These are phyloP conservation scores for Leucoraja erinaceus DNA, from an alignment of 2,113 vertebrate species.

Conservation along the genomic window DNA sequence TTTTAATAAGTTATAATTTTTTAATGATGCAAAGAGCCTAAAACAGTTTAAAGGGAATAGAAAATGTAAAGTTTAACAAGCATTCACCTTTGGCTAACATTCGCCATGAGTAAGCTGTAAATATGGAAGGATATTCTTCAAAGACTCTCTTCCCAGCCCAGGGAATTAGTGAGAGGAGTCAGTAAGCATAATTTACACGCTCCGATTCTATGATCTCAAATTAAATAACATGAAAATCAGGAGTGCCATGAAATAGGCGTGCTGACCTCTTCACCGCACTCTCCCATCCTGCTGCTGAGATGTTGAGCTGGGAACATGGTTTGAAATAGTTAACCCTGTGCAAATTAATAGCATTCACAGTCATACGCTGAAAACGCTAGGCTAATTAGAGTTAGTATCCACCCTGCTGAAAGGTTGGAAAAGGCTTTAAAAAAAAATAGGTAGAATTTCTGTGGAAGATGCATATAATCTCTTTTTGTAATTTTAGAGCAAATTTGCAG, in stretches of 20 bases:
- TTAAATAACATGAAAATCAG: constrained; percentile 8
- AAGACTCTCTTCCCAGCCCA: background rate
- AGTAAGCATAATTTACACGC: background rate
- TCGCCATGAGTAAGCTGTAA: background rate
- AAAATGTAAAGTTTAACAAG: background rate
- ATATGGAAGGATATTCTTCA: background rate
- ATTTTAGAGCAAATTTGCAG: background rate
- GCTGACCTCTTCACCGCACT: background rate
- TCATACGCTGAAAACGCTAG: background rate
- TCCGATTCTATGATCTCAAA: background rate
- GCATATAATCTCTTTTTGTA: background rate
- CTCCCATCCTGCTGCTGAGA: background rate
- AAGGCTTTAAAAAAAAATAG: background rate
- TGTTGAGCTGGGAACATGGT: background rate
- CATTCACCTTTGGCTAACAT: background rate
- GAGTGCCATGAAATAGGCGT: background rate
- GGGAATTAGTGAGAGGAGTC: background rate
- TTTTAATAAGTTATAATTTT: background rate
- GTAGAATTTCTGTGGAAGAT: background rate
- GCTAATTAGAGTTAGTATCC: background rate
- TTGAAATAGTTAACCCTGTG: background rate
- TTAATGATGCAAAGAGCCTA: background rate
- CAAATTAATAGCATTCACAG: background rate
- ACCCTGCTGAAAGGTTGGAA: background rate
- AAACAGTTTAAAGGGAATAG: background rate